Base-by-base conservation (phyloP, 2,888 invertebrate genomes). In the Agrotis segetum region DNA sequence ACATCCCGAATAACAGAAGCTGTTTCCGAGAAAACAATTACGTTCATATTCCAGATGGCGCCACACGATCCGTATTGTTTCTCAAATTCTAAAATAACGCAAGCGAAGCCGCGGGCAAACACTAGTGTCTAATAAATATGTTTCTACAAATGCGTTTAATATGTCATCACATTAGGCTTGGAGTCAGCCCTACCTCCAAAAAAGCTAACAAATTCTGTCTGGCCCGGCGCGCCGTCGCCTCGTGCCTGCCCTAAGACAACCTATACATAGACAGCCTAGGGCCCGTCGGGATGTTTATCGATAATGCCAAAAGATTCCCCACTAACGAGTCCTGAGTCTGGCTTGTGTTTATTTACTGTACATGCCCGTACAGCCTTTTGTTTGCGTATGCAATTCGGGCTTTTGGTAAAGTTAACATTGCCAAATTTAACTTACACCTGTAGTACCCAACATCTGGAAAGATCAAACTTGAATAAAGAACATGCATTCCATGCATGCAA, bases 231-330 rank as follows among this genome's bases (percentile, higher is more conserved):
- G 88, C 85, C 89, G 88, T 80, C 85, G 92, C 92, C 89, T 90
- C 90, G 90, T 93, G 93, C 95, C 95, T 95, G 95, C 94, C 95
- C 95, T 95, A 92, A 94, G 92, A 90, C 95, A 95, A 95, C 93
- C 88, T 91, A 93, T 88, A 92, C 91, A 93, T 92, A 93, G 93
- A 86, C 90, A 88, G 90, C 92, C 93, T 94, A 94, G 94, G 93
- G 91, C 91, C 86, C 89, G 89, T 64, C 89, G 88, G 87, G 89
- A 88, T 89, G 89, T 88, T 91, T 88, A 85, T 89, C 89, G 89
- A 89, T 89, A 90, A 83, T 81, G 84, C 82, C 88, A 80, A 86
- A 85, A 87, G 82, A 83, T 87, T 85, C 84, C 74, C 77, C 81
- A 73, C 84, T 86, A 88, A 89, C 88, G 86, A 88, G 85, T 81